Evolutionary conservation across 1,140 invertebrate species (phyloP).

Genomic region (Drosophila saltans): DNA sequence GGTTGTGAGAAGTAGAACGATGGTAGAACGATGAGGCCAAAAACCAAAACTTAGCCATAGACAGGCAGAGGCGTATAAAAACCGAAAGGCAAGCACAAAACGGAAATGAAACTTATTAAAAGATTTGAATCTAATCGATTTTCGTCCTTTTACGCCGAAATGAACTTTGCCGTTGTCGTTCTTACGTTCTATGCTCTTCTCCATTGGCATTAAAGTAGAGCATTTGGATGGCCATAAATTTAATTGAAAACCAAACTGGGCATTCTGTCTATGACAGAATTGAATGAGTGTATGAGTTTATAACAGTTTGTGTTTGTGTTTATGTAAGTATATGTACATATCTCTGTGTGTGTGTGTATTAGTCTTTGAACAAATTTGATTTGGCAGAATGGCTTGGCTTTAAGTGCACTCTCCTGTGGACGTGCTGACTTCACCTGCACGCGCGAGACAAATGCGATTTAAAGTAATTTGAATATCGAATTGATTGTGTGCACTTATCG

Average conservation of each 20-base stretch:
- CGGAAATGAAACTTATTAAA: constrained; percentile 83
- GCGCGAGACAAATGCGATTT: constrained; percentile 78
- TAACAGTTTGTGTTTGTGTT: background rate
- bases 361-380: constrained; percentile 74
- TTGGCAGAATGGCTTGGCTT: constrained; percentile 53
- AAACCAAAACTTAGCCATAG: constrained; percentile 36
- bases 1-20: constrained; percentile 9
- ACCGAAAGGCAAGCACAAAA: constrained; percentile 71
- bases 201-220: constrained; percentile 57
- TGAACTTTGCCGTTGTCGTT: constrained; percentile 65
- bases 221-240: constrained; percentile 72
- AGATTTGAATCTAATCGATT: constrained; percentile 83
- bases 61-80: constrained; percentile 55
- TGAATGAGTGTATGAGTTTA: constrained; percentile 26
- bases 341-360: constrained; percentile 21
- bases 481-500: constrained; percentile 77
- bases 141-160: constrained; percentile 77
- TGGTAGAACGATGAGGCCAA: constrained; percentile 8
- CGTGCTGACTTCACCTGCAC: constrained; percentile 61
- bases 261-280: constrained; percentile 67
- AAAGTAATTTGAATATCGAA: constrained; percentile 79
- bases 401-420: constrained; percentile 58
- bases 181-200: background rate
- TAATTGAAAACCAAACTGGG: constrained; percentile 76
- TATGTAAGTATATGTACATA: constrained; percentile 34